phyloP scores from a whole-genome alignment of 2,113 vertebrate species.

The Psephotus haematonotus region DNA sequence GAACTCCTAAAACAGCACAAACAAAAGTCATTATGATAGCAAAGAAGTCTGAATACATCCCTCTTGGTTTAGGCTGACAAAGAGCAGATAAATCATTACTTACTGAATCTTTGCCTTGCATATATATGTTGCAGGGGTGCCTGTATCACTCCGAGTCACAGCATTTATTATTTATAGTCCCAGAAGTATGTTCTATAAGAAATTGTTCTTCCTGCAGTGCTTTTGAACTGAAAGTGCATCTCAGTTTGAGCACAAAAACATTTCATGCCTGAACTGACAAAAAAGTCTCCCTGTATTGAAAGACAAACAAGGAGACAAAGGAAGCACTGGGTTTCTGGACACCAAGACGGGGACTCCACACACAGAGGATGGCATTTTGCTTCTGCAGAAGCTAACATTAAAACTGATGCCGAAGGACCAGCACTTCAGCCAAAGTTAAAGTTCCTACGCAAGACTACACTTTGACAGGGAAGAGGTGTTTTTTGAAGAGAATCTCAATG shows the following conservation, averaged over 20 bases:
- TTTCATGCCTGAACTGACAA: neutral
- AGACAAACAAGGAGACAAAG: neutral
- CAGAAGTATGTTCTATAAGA: neutral
- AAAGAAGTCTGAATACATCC: neutral
- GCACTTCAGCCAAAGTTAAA: neutral
- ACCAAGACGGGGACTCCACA: neutral
- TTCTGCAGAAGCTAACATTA: neutral
- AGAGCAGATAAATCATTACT: neutral
- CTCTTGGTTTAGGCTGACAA: neutral
- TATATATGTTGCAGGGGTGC: neutral
- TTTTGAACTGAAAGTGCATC: constrained; percentile 28
- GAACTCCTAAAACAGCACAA: neutral
- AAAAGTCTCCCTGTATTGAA: neutral
- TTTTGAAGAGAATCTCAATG: neutral
- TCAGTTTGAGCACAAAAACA: neutral
- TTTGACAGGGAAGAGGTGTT: neutral
- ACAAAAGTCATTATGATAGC: neutral
- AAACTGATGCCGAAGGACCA: neutral
- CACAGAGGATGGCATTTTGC: neutral
- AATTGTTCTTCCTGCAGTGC: constrained; percentile 32
- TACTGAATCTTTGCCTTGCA: neutral
- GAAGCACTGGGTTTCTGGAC: neutral
- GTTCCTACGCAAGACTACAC: neutral
- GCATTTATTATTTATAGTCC: constrained; percentile 53
- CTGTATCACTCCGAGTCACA: neutral